Evolutionary conservation across 2,113 vertebrate genomes (phyloP).

Genomic region (Eolophus roseicapilla): DNA sequence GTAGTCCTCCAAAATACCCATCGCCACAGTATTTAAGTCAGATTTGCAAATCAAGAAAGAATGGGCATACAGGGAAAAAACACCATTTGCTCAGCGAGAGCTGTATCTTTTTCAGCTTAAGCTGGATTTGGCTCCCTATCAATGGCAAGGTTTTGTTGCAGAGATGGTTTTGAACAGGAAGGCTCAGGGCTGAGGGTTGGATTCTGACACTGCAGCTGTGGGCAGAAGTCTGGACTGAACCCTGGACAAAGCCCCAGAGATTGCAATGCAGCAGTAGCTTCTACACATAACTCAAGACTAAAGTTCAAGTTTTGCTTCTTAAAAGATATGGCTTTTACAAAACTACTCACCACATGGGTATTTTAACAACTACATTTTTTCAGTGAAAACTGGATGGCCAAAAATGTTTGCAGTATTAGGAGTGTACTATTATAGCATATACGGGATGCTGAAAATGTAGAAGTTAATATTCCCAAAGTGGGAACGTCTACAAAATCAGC

Average conservation of each 20-base stretch:
- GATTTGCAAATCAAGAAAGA: not conserved
- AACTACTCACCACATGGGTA: not conserved
- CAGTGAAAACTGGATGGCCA: not conserved
- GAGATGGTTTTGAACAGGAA: not conserved
- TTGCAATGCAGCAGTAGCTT: not conserved
- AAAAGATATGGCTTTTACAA: not conserved
- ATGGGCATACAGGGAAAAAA: not conserved
- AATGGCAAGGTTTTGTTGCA: not conserved
- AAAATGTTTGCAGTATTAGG: rapidly evolving
- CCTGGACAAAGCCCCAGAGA: not conserved
- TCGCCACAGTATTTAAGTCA: not conserved
- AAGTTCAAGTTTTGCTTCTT: not conserved
- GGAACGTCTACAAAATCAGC: not conserved
- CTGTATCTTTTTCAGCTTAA: not conserved
- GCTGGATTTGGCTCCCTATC: not conserved
- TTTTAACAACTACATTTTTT: not conserved
- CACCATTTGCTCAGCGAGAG: not conserved
- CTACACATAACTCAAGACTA: rapidly evolving
- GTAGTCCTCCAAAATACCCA: not conserved
- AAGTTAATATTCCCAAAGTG: not conserved
- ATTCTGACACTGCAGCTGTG: not conserved
- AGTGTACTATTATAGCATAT: not conserved
- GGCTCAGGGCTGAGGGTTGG: not conserved
- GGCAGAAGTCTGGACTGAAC: not conserved
- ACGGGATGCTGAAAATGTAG: not conserved